Base-by-base conservation (phyloP, 1,140 invertebrate species). In the Leptinotarsa defecta region DNA sequence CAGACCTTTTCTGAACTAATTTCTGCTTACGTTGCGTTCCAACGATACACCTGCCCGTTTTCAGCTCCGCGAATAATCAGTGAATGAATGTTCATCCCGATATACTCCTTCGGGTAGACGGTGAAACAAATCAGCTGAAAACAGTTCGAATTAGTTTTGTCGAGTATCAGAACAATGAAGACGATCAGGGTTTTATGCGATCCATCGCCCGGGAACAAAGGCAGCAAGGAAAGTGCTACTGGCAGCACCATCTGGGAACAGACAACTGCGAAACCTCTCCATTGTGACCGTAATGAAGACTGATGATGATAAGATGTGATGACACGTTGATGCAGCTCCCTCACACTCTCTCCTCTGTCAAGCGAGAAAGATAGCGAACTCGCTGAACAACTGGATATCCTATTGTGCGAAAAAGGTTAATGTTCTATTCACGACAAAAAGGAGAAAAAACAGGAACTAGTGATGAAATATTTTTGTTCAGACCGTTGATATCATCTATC, bases 271-370 rank as follows among this genome's bases (percentile, higher is more conserved):
- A 81, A 81, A 73, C 76, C 78, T 80, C 77, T 81, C 80, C 77
- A 83, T 84, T 84, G 82, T 83, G 75, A 73, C 65, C 68, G 76
- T 84, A 84, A 84, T 84, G 83, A 84, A 84, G 83, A 84, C 82
- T 73, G 82, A 84, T 84, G 82, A 82, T 82, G 75, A 78, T 78
- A 80, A 77, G 78, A 83, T 78, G 77, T 76, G 78, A 82, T 77
- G 76, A 81, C 81, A 70, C 64, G 48, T 62, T 76, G 34, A 73
- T 20, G 49, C 69, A 22, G 20, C 69, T 61, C 48, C 48, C 48
- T 49, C 48, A 3, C 52, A 57, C n/a, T 57, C 52, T 57, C 52
- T 19, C 52, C 6, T 3, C 52, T 57, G 52, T n/a, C n/a, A 57
- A 6, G 52, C 52, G 34, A 43, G 8, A 43, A 43, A 43, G 34